Conservation (phyloP, 2,797 vertebrate genomes). For the Alfaro cultratus region DNA sequence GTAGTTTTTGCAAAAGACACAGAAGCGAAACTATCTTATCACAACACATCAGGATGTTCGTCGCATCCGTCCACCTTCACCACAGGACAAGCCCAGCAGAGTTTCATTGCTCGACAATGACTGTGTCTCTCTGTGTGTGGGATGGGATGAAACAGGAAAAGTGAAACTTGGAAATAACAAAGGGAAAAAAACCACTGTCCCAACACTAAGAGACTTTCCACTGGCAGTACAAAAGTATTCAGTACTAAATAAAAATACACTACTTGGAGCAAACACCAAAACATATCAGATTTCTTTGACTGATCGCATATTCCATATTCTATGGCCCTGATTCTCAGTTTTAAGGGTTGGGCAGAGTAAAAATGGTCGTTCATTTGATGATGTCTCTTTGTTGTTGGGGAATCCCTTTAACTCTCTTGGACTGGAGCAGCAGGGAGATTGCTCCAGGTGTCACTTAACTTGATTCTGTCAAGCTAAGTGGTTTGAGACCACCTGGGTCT, state of each 20-base stretch:
- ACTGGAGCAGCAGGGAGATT: background rate
- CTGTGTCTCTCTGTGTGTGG: background rate
- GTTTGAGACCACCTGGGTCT: background rate
- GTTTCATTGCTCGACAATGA: slow-evolving; percentile 18
- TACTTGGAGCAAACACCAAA: background rate
- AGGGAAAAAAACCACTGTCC: background rate
- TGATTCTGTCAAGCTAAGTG: background rate
- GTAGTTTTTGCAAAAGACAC: slow-evolving; percentile 49
- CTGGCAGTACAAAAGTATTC: background rate
- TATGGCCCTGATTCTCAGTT: background rate
- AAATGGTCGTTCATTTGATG: background rate
- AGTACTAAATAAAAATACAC: background rate
- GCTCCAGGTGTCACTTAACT: background rate
- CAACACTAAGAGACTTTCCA: background rate
- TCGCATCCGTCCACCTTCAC: slow-evolving; percentile 20
- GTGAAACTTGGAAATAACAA: background rate
- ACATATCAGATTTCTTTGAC: background rate
- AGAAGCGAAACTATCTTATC: slow-evolving; percentile 53
- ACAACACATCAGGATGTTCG: slow-evolving; percentile 26
- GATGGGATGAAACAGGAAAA: slow-evolving; percentile 3
- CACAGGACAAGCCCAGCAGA: slow-evolving; percentile 5
- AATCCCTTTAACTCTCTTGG: background rate
- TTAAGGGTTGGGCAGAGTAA: background rate
- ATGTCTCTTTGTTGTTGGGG: background rate
- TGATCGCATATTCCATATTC: too few species aligned